Percentiles rank a stretch among this genome's conserved stretches.
These are phyloP conservation scores for Saturnia pavonia DNA, from an alignment of 2,888 invertebrate species.

Conservation along the genomic window DNA sequence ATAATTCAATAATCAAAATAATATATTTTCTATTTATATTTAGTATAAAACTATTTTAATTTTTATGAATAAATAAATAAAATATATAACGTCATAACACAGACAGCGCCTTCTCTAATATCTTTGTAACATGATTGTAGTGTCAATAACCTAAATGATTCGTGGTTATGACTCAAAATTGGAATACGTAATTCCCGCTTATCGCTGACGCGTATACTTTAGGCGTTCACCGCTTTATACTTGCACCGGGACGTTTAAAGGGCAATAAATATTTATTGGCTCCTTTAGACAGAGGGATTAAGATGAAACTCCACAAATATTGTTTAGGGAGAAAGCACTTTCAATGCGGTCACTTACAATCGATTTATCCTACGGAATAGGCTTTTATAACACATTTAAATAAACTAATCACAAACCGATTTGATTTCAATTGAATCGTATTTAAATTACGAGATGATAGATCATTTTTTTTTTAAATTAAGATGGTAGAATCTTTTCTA, in stretches of 20 bases:
- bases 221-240: slow-evolving; percentile 22
- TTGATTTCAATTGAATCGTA: not conserved
- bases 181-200: slow-evolving; percentile 1
- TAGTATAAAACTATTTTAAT: not conserved
- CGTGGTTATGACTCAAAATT: not conserved
- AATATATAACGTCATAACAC: not conserved
- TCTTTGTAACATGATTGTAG: not conserved
- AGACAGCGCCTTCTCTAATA: not conserved
- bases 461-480: not conserved
- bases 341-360: slow-evolving; percentile 41
- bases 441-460: not conserved
- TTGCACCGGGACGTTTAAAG: slow-evolving; percentile 43
- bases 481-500: not conserved
- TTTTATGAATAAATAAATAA: not conserved
- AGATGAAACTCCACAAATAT: slow-evolving; percentile 56
- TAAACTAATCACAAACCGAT: not conserved
- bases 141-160: slow-evolving; percentile 1
- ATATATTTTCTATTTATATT: no score
- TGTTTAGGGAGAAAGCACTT: slow-evolving; percentile 36
- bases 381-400: slow-evolving; percentile 6
- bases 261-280: slow-evolving; percentile 72
- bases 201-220: slow-evolving; percentile 15
- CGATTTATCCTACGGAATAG: slow-evolving; percentile 13
- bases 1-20: no score
- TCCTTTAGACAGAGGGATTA: slow-evolving; percentile 61